Evolutionary conservation across 1,140 invertebrate genomes (phyloP).

Genomic region (Amphibalanus amphitrite): DNA sequence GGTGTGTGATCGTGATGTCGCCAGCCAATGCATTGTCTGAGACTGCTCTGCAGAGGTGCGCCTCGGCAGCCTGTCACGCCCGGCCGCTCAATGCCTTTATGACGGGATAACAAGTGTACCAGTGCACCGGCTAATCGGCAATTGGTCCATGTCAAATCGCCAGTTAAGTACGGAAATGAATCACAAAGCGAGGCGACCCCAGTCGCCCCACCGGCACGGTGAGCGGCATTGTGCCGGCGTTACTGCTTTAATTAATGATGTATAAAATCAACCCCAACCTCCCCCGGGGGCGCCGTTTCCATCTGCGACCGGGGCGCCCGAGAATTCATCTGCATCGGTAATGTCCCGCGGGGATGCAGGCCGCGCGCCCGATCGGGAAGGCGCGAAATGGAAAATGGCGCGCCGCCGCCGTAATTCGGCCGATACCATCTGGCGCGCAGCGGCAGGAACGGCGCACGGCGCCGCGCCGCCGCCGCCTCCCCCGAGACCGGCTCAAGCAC

Average conservation of each 20-base stretch:
- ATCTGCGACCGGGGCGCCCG: neutral
- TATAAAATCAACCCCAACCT: slow-evolving; percentile 4
- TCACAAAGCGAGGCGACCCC: neutral
- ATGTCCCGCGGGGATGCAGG: neutral
- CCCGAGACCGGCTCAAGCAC: neutral
- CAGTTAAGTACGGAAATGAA: neutral
- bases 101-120: neutral
- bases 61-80: no score
- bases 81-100: neutral
- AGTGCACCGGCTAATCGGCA: neutral
- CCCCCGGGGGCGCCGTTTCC: neutral
- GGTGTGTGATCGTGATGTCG: no score
- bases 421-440: neutral
- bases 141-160: neutral
- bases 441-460: no score
- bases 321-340: slow-evolving; percentile 2
- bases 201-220: neutral
- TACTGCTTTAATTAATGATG: slow-evolving; percentile 5
- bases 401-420: neutral
- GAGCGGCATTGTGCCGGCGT: neutral
- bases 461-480: neutral
- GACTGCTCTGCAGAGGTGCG: neutral
- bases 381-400: slow-evolving; percentile 1
- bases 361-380: neutral
- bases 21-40: neutral